phyloP scores from a whole-genome alignment of 2,113 vertebrate genomes.

The Ochotona curzoniae region DNA sequence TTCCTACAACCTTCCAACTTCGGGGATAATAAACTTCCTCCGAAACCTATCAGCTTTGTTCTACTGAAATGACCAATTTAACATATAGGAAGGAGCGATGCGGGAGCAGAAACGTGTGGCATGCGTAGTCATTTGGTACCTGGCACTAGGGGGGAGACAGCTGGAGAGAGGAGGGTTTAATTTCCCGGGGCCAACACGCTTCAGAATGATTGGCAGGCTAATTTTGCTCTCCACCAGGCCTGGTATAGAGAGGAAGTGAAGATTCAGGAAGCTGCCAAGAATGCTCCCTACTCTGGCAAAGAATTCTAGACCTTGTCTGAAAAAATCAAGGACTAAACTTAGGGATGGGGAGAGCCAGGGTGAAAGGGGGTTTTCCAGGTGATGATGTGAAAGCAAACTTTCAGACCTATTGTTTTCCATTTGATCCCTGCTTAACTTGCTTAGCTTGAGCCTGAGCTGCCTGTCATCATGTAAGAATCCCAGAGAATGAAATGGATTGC shows the following conservation, averaged over 20 bases:
- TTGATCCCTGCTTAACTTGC: neutral
- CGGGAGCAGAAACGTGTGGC: neutral
- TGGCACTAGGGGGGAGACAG: slow-evolving; percentile 57
- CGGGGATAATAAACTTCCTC: neutral
- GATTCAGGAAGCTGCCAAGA: slow-evolving; percentile 66
- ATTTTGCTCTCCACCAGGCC: slow-evolving; percentile 72
- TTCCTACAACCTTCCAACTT: neutral
- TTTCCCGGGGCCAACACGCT: slow-evolving; percentile 55
- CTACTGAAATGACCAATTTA: slow-evolving; percentile 41
- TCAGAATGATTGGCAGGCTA: slow-evolving; percentile 75
- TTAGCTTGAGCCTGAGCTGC: neutral
- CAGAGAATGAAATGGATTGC: neutral
- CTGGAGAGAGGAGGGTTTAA: slow-evolving; percentile 45
- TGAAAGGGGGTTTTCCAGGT: neutral
- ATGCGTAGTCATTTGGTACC: neutral
- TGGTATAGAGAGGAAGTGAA: slow-evolving; percentile 64
- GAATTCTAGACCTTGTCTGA: slow-evolving; percentile 48
- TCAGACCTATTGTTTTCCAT: neutral
- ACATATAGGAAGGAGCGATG: neutral
- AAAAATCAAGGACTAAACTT: slow-evolving; percentile 39
- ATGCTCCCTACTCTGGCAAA: slow-evolving; percentile 61
- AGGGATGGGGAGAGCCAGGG: neutral
- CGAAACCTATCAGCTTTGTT: neutral
- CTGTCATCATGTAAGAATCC: neutral
- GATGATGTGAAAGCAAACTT: neutral